Evolutionary conservation across 2,113 vertebrate genomes (phyloP), one percentile per base, ranked within the genome.

Genomic region (Bubo bubo): DNA sequence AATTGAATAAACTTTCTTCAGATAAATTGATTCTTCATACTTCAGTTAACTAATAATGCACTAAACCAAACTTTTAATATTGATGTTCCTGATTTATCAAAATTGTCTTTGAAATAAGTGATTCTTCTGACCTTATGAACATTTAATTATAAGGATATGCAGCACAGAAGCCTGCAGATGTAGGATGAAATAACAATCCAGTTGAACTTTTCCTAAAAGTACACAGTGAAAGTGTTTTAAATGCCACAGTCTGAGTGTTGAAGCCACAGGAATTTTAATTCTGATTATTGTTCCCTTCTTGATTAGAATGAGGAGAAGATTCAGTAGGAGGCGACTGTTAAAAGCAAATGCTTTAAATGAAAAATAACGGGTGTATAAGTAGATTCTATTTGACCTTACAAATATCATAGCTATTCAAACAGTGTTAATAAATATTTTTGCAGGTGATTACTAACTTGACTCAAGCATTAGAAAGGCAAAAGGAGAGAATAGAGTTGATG

Each of bases 361-460:
- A 92, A 90, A 92, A 63, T 81, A 72, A 68, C 34, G 55, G 39
- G 66, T 45, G 45, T 7, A 35, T 59, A 18, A 64, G 15, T 52
- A 24, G 5, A 8, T 90, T 63, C 12, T 45, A 4, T 82, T 86
- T 90, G 55, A 71, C 43, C 26, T 47, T 59, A 24, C 7, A 79
- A 37, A 72, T 35, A 66, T 52, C 34, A 41, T 67, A 45, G 34
- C 34, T 70, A 13, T 35, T 91, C 34, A 90, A 81, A 76, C n/a
- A 39, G 4, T 20, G 8, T 84, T 84, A 75, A 68, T 90, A 90
- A 96, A 84, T 96, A 52, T 95, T 43, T 96, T 94, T 95, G 32
- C 97, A 99, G 99, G 98, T 99, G 86, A 99, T 99, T 76, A 92
- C 87, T 80, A 99, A 98, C 94, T 98, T 99, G 97, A 99, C 97